A percentile compares a stretch with the other conserved stretches of the same genome.
phyloP scores from a whole-genome alignment of 2,888 invertebrate species.

The Diplazon laetatorius region DNA sequence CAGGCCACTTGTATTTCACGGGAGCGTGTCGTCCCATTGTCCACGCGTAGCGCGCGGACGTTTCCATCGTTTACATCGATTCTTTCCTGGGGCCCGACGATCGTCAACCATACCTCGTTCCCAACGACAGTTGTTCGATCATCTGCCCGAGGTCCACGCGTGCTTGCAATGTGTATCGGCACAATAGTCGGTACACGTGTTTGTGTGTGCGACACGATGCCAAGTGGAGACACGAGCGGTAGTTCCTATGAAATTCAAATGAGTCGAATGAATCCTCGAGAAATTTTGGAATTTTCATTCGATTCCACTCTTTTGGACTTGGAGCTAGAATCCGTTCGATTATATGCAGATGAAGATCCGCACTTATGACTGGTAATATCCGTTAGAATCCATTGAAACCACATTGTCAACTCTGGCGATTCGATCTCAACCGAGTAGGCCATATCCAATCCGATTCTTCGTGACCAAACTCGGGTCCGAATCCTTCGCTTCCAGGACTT shows the following conservation, averaged over 20 bases:
- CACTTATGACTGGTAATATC: slow-evolving; percentile 25
- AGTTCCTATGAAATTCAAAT: too few species aligned
- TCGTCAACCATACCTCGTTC: slow-evolving; percentile 45
- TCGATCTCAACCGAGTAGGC: too few species aligned
- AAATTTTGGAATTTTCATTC: too few species aligned
- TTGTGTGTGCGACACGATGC: slow-evolving; percentile 3
- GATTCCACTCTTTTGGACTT: too few species aligned
- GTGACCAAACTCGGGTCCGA: slow-evolving; percentile 45
- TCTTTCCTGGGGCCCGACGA: slow-evolving; percentile 24
- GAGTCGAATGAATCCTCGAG: too few species aligned
- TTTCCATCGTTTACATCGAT: slow-evolving; percentile 29
- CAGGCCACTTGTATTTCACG: slow-evolving; percentile 59
- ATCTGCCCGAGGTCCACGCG: slow-evolving; percentile 53
- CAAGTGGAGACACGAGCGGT: too few species aligned
- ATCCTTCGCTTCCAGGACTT: slow-evolving; percentile 23
- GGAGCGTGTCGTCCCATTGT: slow-evolving; percentile 69
- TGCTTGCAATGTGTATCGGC: slow-evolving; percentile 38
- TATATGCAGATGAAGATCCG: background rate
- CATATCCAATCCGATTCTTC: slow-evolving; percentile 19
- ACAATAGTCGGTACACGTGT: too few species aligned
- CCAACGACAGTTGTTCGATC: slow-evolving; percentile 66
- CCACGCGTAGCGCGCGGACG: slow-evolving; percentile 54
- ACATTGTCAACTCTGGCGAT: slow-evolving; percentile 23
- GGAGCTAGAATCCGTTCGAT: too few species aligned
- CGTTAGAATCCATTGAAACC: slow-evolving; percentile 19